phyloP scores from a whole-genome alignment of 2,113 vertebrate species.

The Epinephelus cyanopodus region DNA sequence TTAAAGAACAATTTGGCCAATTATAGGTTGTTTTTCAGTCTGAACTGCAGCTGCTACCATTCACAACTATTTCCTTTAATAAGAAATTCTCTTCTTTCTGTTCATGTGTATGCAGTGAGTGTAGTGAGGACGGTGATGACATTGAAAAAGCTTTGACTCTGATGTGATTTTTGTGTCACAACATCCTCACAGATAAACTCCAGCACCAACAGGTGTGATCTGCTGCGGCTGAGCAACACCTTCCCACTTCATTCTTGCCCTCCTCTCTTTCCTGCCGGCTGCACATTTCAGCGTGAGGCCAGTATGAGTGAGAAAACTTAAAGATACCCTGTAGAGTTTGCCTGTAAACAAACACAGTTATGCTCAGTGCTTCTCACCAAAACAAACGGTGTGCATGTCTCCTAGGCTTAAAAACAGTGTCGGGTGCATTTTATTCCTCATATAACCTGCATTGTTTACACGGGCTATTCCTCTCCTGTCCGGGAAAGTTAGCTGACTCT shows the following conservation, averaged over 20 bases:
- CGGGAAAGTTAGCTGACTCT: no score
- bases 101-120: neutral
- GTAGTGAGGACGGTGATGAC: neutral
- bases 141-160: slow-evolving; percentile 10
- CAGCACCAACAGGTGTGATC: slow-evolving; percentile 27
- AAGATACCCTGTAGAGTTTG: neutral
- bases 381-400: neutral
- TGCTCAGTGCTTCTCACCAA: neutral
- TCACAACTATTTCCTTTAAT: neutral
- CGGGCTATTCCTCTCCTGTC: neutral
- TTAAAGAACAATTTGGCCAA: neutral
- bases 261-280: neutral
- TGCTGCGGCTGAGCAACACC: slow-evolving; percentile 15
- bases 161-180: slow-evolving; percentile 49
- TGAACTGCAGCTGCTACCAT: neutral
- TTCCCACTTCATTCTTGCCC: neutral
- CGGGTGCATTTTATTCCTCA: neutral
- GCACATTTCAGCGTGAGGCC: slow-evolving; percentile 16
- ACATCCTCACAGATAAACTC: slow-evolving; percentile 4
- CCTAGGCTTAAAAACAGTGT: neutral
- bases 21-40: neutral
- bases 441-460: neutral
- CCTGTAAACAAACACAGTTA: slow-evolving; percentile 17
- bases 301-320: neutral
- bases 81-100: neutral